Conservation (phyloP, 2,113 vertebrate species). For the Poeciliopsis prolifica region DNA sequence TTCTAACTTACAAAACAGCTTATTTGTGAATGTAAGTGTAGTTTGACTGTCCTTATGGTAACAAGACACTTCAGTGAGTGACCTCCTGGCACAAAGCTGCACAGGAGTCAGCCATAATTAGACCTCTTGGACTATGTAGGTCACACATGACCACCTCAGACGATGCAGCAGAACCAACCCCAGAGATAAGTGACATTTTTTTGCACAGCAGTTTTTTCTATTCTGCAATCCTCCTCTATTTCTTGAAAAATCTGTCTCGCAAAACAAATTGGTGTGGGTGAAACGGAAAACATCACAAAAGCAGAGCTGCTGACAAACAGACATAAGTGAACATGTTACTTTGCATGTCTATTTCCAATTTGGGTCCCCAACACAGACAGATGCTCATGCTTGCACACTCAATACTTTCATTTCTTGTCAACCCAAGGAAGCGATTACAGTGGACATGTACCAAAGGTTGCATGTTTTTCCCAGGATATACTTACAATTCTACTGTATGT, state of each 20-base stretch:
- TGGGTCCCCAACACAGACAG: conserved; percentile 57
- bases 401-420: conserved; percentile 48
- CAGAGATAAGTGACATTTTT: background rate
- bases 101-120: conserved; percentile 43
- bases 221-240: background rate
- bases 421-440: conserved; percentile 20
- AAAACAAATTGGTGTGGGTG: conserved; percentile 4
- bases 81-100: conserved; percentile 17
- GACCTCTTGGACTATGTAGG: conserved; percentile 32
- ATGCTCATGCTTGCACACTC: conserved; percentile 51
- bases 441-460: background rate
- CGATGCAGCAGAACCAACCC: conserved; percentile 13
- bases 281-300: conserved; percentile 20
- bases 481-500: conserved; percentile 1
- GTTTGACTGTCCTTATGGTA: conserved; percentile 43
- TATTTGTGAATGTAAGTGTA: conserved; percentile 8
- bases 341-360: conserved; percentile 32
- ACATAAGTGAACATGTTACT: conserved; percentile 42
- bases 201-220: background rate
- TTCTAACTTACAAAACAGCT: background rate
- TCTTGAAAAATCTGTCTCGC: conserved; percentile 2
- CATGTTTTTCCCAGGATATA: background rate
- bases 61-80: conserved; percentile 33
- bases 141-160: conserved; percentile 32
- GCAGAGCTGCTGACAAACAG: conserved; percentile 27